phyloP scores from a whole-genome alignment of 2,888 invertebrate species.

The Yponomeuta sedellus region DNA sequence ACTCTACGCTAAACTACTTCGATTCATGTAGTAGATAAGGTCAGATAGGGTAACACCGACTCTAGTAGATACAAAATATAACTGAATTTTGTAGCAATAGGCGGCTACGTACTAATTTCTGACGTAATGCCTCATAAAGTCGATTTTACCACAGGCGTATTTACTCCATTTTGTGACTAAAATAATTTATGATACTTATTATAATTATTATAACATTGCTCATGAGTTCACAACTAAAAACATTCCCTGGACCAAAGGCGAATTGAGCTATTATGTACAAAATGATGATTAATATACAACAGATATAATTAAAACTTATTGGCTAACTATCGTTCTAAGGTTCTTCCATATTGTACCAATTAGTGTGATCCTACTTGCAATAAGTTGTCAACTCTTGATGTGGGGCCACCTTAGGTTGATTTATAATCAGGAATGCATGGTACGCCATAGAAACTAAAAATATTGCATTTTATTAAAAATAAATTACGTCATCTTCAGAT shows the following conservation, averaged over 20 bases:
- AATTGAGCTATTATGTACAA: background rate
- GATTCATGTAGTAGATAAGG: background rate
- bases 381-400: background rate
- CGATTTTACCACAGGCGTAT: background rate
- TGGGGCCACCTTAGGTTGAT: background rate
- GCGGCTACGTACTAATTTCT: no score
- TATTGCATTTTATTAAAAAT: slow-evolving; percentile 4
- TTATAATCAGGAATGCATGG: background rate
- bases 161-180: slow-evolving; percentile 11
- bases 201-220: slow-evolving; percentile 20
- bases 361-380: background rate
- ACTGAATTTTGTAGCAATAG: no score
- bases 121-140: background rate
- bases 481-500: background rate
- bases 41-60: background rate
- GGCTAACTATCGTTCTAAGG: background rate
- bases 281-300: background rate
- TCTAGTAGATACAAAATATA: no score
- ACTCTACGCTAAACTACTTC: background rate
- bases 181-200: slow-evolving; percentile 2
- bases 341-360: background rate
- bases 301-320: background rate
- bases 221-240: slow-evolving; percentile 19
- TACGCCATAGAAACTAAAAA: background rate
- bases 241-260: background rate